Percentiles rank a stretch among this genome's conserved stretches.
Conservation (phyloP, 2,888 invertebrate species). For the Hemistola chrysoprasaria region DNA sequence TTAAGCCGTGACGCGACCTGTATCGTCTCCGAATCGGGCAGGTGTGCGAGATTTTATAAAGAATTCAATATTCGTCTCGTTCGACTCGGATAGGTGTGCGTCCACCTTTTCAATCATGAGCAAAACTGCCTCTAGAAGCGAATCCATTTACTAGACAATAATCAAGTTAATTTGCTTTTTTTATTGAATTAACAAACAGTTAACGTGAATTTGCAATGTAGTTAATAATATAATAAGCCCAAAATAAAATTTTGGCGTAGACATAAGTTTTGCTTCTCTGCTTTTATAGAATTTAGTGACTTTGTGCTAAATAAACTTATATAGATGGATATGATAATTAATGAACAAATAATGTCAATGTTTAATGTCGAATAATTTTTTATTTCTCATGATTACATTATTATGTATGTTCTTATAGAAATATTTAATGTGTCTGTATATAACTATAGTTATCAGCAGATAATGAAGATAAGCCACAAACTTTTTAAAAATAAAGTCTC, state of each 20-base stretch:
- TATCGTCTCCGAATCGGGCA: too few species aligned
- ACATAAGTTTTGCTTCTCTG: slow-evolving; percentile 1
- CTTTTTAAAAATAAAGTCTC: slow-evolving; percentile 8
- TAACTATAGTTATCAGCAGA: slow-evolving; percentile 9
- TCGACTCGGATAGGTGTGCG: too few species aligned
- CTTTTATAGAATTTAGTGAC: neutral
- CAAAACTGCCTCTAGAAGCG: too few species aligned
- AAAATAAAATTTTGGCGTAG: slow-evolving; percentile 18
- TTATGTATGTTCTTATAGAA: slow-evolving; percentile 3
- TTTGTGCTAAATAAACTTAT: neutral
- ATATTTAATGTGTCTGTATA: slow-evolving; percentile 1
- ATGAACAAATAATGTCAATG: slow-evolving; percentile 3
- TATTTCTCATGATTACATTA: too few species aligned
- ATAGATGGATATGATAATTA: neutral
- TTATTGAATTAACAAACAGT: too few species aligned
- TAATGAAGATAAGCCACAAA: slow-evolving; percentile 4
- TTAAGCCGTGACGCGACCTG: too few species aligned
- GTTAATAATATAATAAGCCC: slow-evolving; percentile 8
- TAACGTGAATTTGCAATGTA: too few species aligned
- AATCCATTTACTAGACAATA: too few species aligned
- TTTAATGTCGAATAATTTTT: slow-evolving; percentile 3
- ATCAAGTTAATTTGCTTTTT: too few species aligned
- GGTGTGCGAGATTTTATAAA: too few species aligned
- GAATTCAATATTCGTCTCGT: too few species aligned
- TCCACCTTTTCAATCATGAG: too few species aligned